These are phyloP conservation scores for Harpegnathos saltator DNA, from an alignment of 1,140 invertebrate genomes.

Conservation along the genomic window DNA sequence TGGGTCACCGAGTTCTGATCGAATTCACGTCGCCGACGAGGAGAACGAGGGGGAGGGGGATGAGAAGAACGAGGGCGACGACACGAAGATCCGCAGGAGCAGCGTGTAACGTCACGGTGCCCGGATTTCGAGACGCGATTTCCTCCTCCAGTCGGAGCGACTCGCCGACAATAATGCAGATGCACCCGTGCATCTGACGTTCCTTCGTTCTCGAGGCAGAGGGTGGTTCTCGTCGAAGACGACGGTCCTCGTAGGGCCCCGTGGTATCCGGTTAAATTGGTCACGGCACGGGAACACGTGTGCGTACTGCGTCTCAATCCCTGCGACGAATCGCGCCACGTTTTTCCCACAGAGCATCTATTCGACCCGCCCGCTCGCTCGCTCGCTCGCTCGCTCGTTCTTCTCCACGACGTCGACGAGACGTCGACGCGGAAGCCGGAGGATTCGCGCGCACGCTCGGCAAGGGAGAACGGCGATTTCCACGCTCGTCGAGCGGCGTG, in stretches of 20 bases:
- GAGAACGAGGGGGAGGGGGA: not conserved
- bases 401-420: constrained; percentile 9
- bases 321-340: constrained; percentile 80
- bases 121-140: constrained; percentile 69
- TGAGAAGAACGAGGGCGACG: not conserved
- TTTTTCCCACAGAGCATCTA: constrained; percentile 81
- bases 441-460: not conserved
- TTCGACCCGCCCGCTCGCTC: constrained; percentile 34
- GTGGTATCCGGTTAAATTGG: constrained; percentile 85
- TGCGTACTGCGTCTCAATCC: constrained; percentile 75
- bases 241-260: constrained; percentile 3
- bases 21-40: not conserved
- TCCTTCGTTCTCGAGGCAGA: constrained; percentile 46
- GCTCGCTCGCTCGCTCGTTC: constrained; percentile 37
- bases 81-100: not conserved
- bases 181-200: constrained; percentile 71
- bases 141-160: constrained; percentile 64
- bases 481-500: not conserved
- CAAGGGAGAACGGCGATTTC: not conserved
- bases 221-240: constrained; percentile 59
- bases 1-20: too few relatives aligned
- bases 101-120: constrained; percentile 65
- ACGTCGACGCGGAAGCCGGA: constrained; percentile 43
- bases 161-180: constrained; percentile 73
- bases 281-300: constrained; percentile 81